Evolutionary conservation across 2,797 vertebrate genomes (phyloP), one percentile per base, ranked within the genome.

Genomic region (Enteromius afrohamiltoni): DNA sequence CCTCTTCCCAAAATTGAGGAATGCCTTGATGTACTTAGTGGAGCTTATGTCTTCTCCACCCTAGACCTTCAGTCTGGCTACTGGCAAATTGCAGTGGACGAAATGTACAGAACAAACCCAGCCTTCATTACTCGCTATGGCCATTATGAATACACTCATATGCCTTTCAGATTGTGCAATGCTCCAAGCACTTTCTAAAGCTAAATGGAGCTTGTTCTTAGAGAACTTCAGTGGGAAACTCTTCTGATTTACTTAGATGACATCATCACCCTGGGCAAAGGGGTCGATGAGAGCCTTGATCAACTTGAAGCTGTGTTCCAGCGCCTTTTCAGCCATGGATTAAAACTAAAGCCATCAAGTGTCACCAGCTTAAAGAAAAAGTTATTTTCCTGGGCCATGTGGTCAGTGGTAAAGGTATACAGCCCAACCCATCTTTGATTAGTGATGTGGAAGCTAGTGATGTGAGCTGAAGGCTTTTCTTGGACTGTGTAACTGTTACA

Each of bases 391-490:
- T 83, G 31, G 58, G 79, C 23, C 51, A 53, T 13, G 2, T 80
- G 10, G 55, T 74, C 10, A 81, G 87, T 90, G 89, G 87, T 84
- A 85, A 88, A 87, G 88, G 37, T 0, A 87, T 80, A 88, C 2
- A 5, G 6, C 71, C 29, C 47, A 53, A n/a, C 16, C 29, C 17
- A 53, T 1, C 19, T 74, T 31, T 74, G 47, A 34, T 74, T 34
- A 69, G 37, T 0, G 31, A 69, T 42, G 67, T 69, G 10, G 37
- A 45, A 49, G 47, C 47, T 49, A 17, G 5, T 13, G 14, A 14
- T 64, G 86, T 84, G 89, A 79, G 4, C 74, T 78, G 89, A 91
- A 90, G 40, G 42, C 69, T 3, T 85, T 86, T 8, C 77, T 88
- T 7, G 47, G 83, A 6, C 55, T 81, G n/a, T 82, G 67, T 74